Evolutionary conservation across 1,140 invertebrate species (phyloP).

Genomic region (Drosophila kikkawai): DNA sequence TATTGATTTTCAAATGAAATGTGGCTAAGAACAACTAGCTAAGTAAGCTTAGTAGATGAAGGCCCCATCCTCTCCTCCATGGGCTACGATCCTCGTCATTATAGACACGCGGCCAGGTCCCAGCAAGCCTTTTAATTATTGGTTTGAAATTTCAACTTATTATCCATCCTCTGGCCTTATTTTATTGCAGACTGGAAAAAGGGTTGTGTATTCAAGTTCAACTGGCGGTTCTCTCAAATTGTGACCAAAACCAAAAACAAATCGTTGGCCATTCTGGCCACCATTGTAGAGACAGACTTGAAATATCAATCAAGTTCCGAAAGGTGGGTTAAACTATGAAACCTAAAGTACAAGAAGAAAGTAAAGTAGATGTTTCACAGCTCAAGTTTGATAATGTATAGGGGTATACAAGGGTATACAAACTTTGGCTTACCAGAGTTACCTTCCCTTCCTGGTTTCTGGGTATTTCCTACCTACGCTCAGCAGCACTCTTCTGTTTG

Average conservation of each 20-base stretch:
- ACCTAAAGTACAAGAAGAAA: too few species aligned
- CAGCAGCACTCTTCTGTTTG: slow-evolving; percentile 21
- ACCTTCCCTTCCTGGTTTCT: background rate
- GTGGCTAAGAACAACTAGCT: background rate
- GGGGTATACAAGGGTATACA: background rate
- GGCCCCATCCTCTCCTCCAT: too few species aligned
- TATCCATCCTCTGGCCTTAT: slow-evolving; percentile 6
- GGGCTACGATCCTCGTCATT: background rate
- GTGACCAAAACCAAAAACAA: slow-evolving; percentile 3
- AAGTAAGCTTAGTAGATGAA: too few species aligned
- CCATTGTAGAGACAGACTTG: too few species aligned
- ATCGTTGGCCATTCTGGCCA: background rate
- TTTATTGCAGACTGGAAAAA: slow-evolving; percentile 7
- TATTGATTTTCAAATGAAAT: slow-evolving; percentile 21
- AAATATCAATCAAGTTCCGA: too few species aligned
- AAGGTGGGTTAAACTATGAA: too few species aligned
- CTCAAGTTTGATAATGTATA: too few species aligned
- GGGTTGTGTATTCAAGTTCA: background rate
- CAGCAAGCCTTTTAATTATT: slow-evolving; percentile 29
- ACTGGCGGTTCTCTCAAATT: background rate
- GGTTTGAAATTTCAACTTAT: slow-evolving; percentile 35
- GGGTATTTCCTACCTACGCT: background rate
- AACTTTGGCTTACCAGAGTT: too few species aligned
- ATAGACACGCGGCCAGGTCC: background rate
- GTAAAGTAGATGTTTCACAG: too few species aligned